These are phyloP conservation scores for Ophraella communa DNA, from an alignment of 2,888 invertebrate species.

Conservation along the genomic window DNA sequence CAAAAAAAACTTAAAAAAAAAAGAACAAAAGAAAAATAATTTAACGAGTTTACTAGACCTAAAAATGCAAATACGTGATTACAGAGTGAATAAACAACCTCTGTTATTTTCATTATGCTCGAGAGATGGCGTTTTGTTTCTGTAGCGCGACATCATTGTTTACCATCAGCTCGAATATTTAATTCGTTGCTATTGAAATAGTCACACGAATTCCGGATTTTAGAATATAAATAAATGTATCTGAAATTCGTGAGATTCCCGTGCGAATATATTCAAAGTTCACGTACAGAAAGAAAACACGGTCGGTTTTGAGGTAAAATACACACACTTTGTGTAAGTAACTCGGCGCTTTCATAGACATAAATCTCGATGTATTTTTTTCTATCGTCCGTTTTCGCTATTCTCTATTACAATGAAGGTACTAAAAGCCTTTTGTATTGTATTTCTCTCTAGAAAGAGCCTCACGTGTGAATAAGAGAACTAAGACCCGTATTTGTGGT, in stretches of 20 bases:
- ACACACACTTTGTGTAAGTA: slow-evolving; percentile 11
- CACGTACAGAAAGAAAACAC: slow-evolving; percentile 13
- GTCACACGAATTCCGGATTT: neutral
- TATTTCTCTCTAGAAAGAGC: slow-evolving; percentile 16
- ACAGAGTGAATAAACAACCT: neutral
- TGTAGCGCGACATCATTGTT: no score
- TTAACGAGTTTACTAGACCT: no score
- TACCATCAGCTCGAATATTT: neutral
- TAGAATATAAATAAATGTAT: slow-evolving; percentile 3
- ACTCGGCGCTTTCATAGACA: slow-evolving; percentile 9
- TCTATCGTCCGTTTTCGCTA: no score
- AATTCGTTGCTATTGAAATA: neutral
- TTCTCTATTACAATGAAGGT: slow-evolving; percentile 11
- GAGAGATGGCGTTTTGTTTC: neutral
- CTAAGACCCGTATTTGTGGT: slow-evolving; percentile 27
- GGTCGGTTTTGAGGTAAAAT: slow-evolving; percentile 13
- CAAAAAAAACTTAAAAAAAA: no score
- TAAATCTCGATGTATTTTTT: slow-evolving; percentile 11
- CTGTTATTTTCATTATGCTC: neutral
- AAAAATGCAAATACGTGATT: no score
- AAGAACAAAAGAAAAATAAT: no score
- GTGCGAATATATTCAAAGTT: slow-evolving; percentile 32
- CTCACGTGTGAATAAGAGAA: slow-evolving; percentile 26
- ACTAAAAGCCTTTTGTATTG: slow-evolving; percentile 24
- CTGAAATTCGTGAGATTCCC: slow-evolving; percentile 28